Evolutionary conservation across 2,888 invertebrate genomes (phyloP).

Genomic region (Acleris cristana): DNA sequence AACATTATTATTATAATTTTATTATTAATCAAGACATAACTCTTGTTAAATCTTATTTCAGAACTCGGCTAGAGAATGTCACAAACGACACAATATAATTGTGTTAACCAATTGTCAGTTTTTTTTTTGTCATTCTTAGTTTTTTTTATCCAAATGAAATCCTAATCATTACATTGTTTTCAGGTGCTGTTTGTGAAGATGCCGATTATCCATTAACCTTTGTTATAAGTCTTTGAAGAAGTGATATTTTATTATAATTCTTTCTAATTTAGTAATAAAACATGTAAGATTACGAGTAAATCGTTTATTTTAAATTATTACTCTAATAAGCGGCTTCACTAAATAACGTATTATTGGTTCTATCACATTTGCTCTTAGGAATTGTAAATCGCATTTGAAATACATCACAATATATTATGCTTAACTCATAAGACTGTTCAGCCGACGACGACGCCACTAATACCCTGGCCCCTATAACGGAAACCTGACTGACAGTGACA

Average conservation of each 20-base stretch:
- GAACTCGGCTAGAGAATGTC: too few relatives aligned
- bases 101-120: too few relatives aligned
- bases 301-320: not conserved
- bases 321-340: conserved; percentile 1
- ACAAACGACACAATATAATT: too few relatives aligned
- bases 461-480: too few relatives aligned
- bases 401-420: not conserved
- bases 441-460: too few relatives aligned
- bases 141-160: too few relatives aligned
- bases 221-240: not conserved
- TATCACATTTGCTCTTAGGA: conserved; percentile 26
- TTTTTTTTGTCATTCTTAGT: too few relatives aligned
- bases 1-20: too few relatives aligned
- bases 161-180: conserved; percentile 45
- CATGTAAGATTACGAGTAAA: not conserved
- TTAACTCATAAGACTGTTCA: too few relatives aligned
- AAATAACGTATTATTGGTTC: conserved; percentile 9
- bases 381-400: not conserved
- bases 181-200: conserved; percentile 77
- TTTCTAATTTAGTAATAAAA: not conserved
- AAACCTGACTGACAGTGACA: too few relatives aligned
- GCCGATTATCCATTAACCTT: conserved; percentile 65
- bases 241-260: conserved; percentile 9
- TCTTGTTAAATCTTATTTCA: too few relatives aligned
- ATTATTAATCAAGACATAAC: too few relatives aligned